phyloP scores from a whole-genome alignment of 30 jellyfish, hydroid and myxozoan species.

The Clytia hemisphaerica region DNA sequence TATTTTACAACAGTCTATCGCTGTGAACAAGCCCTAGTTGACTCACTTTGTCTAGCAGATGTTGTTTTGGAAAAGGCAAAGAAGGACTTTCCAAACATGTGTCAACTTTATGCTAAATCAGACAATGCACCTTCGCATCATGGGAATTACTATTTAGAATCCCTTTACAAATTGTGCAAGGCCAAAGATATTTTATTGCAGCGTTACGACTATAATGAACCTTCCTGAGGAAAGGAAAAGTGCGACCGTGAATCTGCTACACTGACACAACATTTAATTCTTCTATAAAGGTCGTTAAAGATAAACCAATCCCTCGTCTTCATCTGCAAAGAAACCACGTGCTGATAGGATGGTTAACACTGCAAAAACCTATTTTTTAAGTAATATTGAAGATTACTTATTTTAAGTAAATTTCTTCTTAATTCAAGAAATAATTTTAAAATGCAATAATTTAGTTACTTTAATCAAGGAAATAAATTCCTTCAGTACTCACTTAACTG shows the following conservation, averaged over 20 bases:
- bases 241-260: slow-evolving; percentile 21
- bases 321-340: too few species aligned
- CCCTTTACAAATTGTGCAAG: slow-evolving; percentile 1
- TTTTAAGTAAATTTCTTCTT: too few species aligned
- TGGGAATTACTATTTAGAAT: not conserved
- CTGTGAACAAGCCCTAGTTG: not conserved
- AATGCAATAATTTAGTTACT: too few species aligned
- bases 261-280: too few species aligned
- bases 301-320: too few species aligned
- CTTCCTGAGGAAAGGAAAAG: slow-evolving; percentile 14
- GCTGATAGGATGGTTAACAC: too few species aligned
- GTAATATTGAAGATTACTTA: too few species aligned
- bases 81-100: not conserved
- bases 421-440: too few species aligned
- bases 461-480: too few species aligned
- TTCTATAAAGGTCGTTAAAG: too few species aligned
- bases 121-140: not conserved
- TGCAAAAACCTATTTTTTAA: too few species aligned
- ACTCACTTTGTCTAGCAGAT: not conserved
- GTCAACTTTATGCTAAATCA: not conserved
- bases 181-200: not conserved
- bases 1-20: not conserved
- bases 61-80: not conserved
- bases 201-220: slow-evolving; percentile 19
- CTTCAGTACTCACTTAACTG: too few species aligned